phyloP scores from a whole-genome alignment of 2,888 invertebrate genomes.

The Glaucopsyche alexis region DNA sequence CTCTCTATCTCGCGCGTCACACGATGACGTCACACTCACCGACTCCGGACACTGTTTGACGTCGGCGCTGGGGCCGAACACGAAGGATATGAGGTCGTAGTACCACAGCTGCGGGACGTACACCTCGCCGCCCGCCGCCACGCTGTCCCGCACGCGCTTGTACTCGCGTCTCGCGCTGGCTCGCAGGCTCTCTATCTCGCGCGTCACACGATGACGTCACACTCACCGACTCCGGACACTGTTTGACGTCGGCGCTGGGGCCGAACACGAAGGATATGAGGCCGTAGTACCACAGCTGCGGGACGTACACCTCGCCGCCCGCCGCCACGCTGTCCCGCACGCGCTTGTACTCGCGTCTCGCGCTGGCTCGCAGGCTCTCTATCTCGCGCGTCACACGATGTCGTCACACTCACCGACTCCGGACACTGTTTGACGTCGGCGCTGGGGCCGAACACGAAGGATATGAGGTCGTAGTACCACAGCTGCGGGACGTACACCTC shows the following conservation, averaged over 20 bases:
- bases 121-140: slow-evolving; percentile 50
- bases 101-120: slow-evolving; percentile 65
- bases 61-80: slow-evolving; percentile 49
- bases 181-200: too few relatives aligned
- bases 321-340: slow-evolving; percentile 55
- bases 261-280: slow-evolving; percentile 52
- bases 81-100: slow-evolving; percentile 53
- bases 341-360: slow-evolving; percentile 61
- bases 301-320: slow-evolving; percentile 54
- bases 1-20: too few relatives aligned
- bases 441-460: slow-evolving; percentile 55
- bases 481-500: slow-evolving; percentile 58
- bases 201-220: neutral
- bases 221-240: slow-evolving; percentile 36
- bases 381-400: neutral
- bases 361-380: too few relatives aligned
- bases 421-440: slow-evolving; percentile 41
- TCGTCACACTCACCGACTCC: slow-evolving; percentile 32
- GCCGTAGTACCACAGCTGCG: slow-evolving; percentile 65
- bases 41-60: slow-evolving; percentile 39
- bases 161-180: slow-evolving; percentile 44
- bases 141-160: slow-evolving; percentile 57
- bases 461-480: slow-evolving; percentile 58
- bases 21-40: slow-evolving; percentile 30
- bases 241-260: slow-evolving; percentile 45